phyloP scores from a whole-genome alignment of 2,888 invertebrate genomes.

The Mythimna loreyi region DNA sequence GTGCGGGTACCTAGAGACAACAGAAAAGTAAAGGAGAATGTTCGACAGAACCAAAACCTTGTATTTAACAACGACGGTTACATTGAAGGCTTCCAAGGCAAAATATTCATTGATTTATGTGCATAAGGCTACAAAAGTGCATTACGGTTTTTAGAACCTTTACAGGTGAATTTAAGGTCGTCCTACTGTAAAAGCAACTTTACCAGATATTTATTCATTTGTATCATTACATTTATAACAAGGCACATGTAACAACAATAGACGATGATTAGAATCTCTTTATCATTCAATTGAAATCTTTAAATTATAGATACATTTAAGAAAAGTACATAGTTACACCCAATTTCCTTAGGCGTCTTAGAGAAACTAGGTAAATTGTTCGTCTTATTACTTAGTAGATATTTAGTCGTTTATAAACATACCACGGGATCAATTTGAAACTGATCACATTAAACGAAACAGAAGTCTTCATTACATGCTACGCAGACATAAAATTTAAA shows the following conservation, averaged over 20 bases:
- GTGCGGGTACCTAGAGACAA: conserved; percentile 29
- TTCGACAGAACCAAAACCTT: conserved; percentile 55
- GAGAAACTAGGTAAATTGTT: neutral
- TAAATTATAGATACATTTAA: neutral
- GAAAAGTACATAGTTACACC: neutral
- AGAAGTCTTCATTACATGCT: conserved; percentile 28
- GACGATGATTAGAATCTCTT: neutral
- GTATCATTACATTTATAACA: neutral
- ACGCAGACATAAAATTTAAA: conserved; percentile 48
- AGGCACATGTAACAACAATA: neutral
- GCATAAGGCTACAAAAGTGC: conserved; percentile 29
- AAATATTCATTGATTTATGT: conserved; percentile 48
- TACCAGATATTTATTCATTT: neutral
- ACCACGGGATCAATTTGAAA: conserved; percentile 23
- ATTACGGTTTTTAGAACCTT: conserved; percentile 14
- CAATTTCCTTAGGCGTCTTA: neutral
- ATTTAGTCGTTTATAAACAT: conserved; percentile 39
- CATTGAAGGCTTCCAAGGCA: conserved; percentile 47
- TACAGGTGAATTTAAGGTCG: neutral
- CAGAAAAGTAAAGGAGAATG: conserved; percentile 60
- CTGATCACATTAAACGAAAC: conserved; percentile 28
- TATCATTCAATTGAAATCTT: neutral
- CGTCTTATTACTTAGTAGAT: neutral
- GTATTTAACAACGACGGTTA: conserved; percentile 59
- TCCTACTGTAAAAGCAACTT: conserved; percentile 7